Evolutionary conservation across 2,888 invertebrate genomes (phyloP).

Genomic region (Syritta pipiens): DNA sequence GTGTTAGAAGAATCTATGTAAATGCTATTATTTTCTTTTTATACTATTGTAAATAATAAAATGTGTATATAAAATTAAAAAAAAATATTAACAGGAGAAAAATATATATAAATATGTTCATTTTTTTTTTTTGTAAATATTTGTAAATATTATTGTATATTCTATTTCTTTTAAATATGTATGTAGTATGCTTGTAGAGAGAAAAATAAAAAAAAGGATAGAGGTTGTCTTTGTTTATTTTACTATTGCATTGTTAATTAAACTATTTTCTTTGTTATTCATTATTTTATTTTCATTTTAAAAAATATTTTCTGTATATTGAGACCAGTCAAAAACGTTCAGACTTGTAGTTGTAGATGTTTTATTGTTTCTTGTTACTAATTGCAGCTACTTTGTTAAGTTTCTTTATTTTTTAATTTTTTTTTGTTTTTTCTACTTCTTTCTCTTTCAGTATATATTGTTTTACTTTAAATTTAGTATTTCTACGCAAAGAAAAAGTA

Average conservation of each 20-base stretch:
- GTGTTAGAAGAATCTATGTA: slow-evolving; percentile 14
- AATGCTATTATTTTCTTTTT: slow-evolving; percentile 23
- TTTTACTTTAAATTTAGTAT: no score
- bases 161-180: slow-evolving; percentile 58
- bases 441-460: no score
- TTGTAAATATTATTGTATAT: slow-evolving; percentile 65
- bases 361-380: slow-evolving; percentile 70
- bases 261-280: slow-evolving; percentile 32
- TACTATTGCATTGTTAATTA: slow-evolving; percentile 51
- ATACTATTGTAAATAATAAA: slow-evolving; percentile 58
- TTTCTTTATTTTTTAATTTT: slow-evolving; percentile 35
- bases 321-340: slow-evolving; percentile 79
- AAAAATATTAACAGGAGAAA: slow-evolving; percentile 56
- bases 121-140: slow-evolving; percentile 65
- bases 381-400: slow-evolving; percentile 66
- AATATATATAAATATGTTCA: slow-evolving; percentile 60
- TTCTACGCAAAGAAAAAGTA: slow-evolving; percentile 41
- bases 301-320: slow-evolving; percentile 38
- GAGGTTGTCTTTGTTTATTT: slow-evolving; percentile 45
- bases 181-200: slow-evolving; percentile 33
- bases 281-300: slow-evolving; percentile 35
- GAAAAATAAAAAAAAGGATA: slow-evolving; percentile 19
- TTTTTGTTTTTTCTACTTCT: slow-evolving; percentile 16
- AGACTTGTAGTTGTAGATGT: slow-evolving; percentile 71
- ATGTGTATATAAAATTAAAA: slow-evolving; percentile 26